A percentile compares a stretch with the other conserved stretches of the same genome.
Evolutionary conservation across 2,797 vertebrate species (phyloP).

Genomic region (Clarias pachynema): DNA sequence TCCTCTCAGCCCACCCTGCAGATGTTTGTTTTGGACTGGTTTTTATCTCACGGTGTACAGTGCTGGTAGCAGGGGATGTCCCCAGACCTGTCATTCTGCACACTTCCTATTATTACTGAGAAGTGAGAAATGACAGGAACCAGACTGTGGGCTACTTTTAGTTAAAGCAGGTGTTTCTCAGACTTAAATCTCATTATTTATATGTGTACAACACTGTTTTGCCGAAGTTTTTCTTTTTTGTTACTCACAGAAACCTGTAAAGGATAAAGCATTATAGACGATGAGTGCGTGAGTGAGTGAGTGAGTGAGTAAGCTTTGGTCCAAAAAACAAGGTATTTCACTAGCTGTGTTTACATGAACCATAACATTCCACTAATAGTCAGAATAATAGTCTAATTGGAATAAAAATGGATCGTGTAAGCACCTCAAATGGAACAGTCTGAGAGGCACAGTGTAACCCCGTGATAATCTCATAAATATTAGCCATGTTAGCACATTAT

Average conservation of each 20-base stretch:
- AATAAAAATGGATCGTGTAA: no score
- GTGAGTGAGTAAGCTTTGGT: no score
- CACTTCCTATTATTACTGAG: conserved; percentile 42
- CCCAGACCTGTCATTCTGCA: conserved; percentile 41
- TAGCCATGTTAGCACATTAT: no score
- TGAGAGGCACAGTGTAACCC: no score
- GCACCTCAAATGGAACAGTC: no score
- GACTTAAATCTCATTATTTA: neutral
- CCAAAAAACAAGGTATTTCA: no score
- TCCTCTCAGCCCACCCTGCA: conserved; percentile 37
- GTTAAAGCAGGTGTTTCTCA: neutral
- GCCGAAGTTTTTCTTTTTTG: neutral
- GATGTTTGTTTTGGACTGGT: conserved; percentile 27
- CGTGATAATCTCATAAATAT: no score
- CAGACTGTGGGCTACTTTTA: conserved; percentile 8
- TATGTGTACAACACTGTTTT: neutral
- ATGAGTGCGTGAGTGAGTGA: no score
- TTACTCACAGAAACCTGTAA: neutral
- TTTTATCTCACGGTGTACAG: conserved; percentile 42
- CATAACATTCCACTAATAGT: no score
- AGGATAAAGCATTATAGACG: no score
- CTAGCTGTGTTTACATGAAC: no score
- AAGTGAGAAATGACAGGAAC: conserved; percentile 43
- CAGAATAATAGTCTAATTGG: no score
- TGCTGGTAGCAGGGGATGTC: conserved; percentile 21